Conservation (phyloP, 2,797 vertebrate species). For the Scarus forsteni region DNA sequence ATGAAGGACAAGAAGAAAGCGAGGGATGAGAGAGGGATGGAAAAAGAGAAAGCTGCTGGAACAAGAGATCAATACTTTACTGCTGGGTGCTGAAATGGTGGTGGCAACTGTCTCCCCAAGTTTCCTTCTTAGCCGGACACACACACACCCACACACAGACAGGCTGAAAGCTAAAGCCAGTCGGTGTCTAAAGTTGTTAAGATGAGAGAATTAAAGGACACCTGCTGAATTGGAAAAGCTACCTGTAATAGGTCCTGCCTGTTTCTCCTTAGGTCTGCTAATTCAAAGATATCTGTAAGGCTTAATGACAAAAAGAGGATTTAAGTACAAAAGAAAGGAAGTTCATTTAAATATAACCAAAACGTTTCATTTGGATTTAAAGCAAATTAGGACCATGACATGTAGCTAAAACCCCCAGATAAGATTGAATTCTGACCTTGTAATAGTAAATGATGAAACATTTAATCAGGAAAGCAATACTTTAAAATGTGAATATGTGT, state of each 20-base stretch:
- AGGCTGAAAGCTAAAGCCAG: conserved; percentile 11
- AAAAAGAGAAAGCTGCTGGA: conserved; percentile 62
- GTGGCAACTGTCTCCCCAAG: conserved; percentile 76
- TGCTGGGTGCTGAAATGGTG: conserved; percentile 69
- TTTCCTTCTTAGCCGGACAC: conserved; percentile 63
- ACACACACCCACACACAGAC: conserved; percentile 16
- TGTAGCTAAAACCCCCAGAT: not conserved
- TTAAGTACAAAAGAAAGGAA: not conserved
- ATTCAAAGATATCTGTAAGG: not conserved
- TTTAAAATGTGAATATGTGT: no score
- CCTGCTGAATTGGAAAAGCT: conserved; percentile 39
- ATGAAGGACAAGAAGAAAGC: conserved; percentile 30
- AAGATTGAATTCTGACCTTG: not conserved
- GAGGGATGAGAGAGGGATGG: conserved; percentile 39
- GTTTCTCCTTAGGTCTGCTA: conserved; percentile 17
- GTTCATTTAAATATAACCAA: not conserved
- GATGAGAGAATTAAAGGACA: conserved; percentile 22
- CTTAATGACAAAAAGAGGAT: not conserved
- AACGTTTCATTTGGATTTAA: not conserved
- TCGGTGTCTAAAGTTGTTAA: conserved; percentile 39
- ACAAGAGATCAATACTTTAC: conserved; percentile 75
- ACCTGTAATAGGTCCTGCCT: conserved; percentile 24
- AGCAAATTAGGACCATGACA: not conserved
- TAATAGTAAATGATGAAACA: not conserved
- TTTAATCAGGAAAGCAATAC: not conserved